Evolutionary conservation across 2,113 vertebrate species (phyloP).

Genomic region (Paradoxurus hermaphroditus): DNA sequence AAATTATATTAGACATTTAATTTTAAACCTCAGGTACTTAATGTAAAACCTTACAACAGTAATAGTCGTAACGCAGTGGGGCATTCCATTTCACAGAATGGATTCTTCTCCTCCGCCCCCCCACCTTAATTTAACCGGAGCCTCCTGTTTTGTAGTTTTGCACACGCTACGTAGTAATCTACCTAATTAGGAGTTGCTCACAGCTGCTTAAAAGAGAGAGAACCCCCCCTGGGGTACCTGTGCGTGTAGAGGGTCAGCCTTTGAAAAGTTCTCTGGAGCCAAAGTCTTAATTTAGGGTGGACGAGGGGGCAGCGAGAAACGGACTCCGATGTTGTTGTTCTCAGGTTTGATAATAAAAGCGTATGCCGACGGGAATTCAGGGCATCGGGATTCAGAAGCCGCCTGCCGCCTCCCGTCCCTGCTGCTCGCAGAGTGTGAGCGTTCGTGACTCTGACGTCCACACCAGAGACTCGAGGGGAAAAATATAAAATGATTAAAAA

Average conservation of each 20-base stretch:
- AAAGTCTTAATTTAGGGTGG: constrained; percentile 83
- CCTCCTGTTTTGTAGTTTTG: constrained; percentile 83
- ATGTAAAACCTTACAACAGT: constrained; percentile 81
- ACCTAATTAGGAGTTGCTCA: constrained; percentile 85
- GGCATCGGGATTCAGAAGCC: constrained; percentile 74
- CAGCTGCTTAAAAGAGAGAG: constrained; percentile 79
- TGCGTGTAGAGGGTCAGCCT: constrained; percentile 74
- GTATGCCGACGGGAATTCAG: constrained; percentile 67
- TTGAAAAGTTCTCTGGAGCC: constrained; percentile 83
- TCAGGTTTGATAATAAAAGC: constrained; percentile 74
- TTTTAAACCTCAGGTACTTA: constrained; percentile 86
- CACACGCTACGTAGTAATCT: constrained; percentile 83
- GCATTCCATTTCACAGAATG: constrained; percentile 80
- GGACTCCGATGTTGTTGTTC: constrained; percentile 75
- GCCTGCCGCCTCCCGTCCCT: constrained; percentile 71
- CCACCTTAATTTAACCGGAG: constrained; percentile 80
- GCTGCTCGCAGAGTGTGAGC: constrained; percentile 66
- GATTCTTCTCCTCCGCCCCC: constrained; percentile 69
- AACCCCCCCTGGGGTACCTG: constrained; percentile 73
- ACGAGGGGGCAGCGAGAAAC: constrained; percentile 77
- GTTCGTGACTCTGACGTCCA: constrained; percentile 75
- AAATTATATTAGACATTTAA: constrained; percentile 87
- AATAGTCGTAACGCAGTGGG: constrained; percentile 84
- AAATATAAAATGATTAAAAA: constrained; percentile 63
- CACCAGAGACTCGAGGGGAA: constrained; percentile 66